Evolutionary conservation across 2,888 invertebrate species (phyloP).

Genomic region (Leistus spinibarbis): DNA sequence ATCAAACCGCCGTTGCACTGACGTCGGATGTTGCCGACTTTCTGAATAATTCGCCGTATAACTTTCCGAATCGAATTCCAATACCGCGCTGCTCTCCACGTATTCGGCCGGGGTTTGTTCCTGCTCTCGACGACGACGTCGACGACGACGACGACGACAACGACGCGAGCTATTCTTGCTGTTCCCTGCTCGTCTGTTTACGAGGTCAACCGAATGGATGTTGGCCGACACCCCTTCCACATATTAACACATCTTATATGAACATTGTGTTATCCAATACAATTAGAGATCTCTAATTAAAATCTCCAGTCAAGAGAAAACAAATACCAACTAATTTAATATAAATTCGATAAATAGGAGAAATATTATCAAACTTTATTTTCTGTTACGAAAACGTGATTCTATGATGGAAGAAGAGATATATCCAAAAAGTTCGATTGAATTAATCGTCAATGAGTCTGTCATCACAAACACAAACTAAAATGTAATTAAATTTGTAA

Average conservation of each 20-base stretch:
- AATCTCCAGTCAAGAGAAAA: too few relatives aligned
- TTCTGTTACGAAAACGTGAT: too few relatives aligned
- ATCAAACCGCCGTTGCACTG: constrained; percentile 35
- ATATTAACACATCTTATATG: neutral
- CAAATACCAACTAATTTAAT: too few relatives aligned
- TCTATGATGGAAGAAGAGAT: too few relatives aligned
- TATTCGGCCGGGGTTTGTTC: constrained; percentile 13
- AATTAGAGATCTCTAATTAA: too few relatives aligned
- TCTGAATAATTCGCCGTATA: constrained; percentile 38
- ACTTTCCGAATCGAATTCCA: constrained; percentile 40
- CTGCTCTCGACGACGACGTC: neutral
- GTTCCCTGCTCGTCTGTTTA: neutral
- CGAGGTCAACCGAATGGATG: neutral
- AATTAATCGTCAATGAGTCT: too few relatives aligned
- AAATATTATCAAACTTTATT: too few relatives aligned
- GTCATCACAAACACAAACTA: neutral
- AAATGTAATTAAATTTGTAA: neutral
- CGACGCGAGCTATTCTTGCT: too few relatives aligned
- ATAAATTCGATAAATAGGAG: too few relatives aligned
- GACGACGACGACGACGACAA: too few relatives aligned
- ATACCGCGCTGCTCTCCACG: constrained; percentile 15
- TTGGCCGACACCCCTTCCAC: neutral
- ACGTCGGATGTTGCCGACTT: constrained; percentile 36
- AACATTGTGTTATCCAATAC: neutral
- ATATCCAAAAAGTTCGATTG: too few relatives aligned